Conservation (phyloP, 2,797 vertebrate genomes). For the Thaleichthys pacificus region DNA sequence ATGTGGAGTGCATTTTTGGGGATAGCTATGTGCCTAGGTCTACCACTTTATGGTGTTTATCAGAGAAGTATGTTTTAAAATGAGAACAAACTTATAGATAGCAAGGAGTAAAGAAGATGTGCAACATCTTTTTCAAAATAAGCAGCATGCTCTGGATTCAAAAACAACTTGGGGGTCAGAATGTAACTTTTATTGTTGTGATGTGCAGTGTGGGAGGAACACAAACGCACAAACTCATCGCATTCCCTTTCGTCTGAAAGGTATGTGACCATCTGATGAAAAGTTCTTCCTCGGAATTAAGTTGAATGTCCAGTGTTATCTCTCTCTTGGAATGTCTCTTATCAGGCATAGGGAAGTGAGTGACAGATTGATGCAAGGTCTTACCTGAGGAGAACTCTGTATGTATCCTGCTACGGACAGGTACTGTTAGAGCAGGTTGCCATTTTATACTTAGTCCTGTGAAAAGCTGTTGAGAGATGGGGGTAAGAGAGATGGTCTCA, state of each 20-base stretch:
- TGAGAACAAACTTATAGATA: conserved; percentile 44
- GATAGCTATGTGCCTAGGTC: neutral
- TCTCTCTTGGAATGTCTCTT: conserved; percentile 82
- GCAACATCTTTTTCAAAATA: conserved; percentile 42
- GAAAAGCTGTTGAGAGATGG: conserved; percentile 89
- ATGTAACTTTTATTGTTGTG: conserved; percentile 54
- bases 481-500: conserved; percentile 75
- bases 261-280: conserved; percentile 79
- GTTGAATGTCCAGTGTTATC: conserved; percentile 80
- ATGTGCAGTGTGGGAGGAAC: conserved; percentile 37
- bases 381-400: conserved; percentile 77
- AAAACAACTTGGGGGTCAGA: conserved; percentile 45
- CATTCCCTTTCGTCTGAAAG: conserved; percentile 64
- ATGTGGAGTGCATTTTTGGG: neutral
- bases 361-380: conserved; percentile 84
- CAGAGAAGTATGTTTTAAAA: conserved; percentile 55
- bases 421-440: conserved; percentile 78
- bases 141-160: conserved; percentile 56
- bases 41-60: conserved; percentile 49
- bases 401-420: conserved; percentile 82
- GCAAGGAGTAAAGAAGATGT: conserved; percentile 19
- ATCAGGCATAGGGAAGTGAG: conserved; percentile 78
- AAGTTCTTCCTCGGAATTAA: conserved; percentile 81
- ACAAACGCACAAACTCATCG: conserved; percentile 38
- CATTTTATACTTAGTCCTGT: conserved; percentile 83